A percentile compares a stretch with the other conserved stretches of the same genome.
Evolutionary conservation across 2,888 invertebrate species (phyloP).

Genomic region (Tuta absoluta): DNA sequence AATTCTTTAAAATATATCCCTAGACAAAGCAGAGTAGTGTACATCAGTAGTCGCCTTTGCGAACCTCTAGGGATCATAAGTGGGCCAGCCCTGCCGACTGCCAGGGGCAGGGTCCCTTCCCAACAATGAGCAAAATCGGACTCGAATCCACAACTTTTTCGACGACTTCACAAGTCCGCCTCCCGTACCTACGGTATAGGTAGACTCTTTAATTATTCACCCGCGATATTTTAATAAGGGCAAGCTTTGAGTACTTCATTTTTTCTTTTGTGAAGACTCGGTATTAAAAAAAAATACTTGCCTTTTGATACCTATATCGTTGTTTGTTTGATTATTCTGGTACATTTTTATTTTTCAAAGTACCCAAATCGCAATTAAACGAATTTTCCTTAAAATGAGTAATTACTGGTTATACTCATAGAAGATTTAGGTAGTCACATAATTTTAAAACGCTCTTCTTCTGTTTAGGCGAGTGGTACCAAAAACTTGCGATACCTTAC

Average conservation of each 20-base stretch:
- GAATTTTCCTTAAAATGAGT: too few relatives aligned
- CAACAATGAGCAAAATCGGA: constrained; percentile 5
- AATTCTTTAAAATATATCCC: too few relatives aligned
- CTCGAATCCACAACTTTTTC: not conserved
- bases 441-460: too few relatives aligned
- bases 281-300: too few relatives aligned
- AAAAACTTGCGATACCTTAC: too few relatives aligned
- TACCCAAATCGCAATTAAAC: too few relatives aligned
- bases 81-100: not conserved
- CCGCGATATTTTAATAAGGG: not conserved
- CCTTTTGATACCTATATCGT: too few relatives aligned
- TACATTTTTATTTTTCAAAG: too few relatives aligned
- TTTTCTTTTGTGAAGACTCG: not conserved
- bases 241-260: not conserved
- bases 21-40: not conserved
- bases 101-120: constrained; percentile 5
- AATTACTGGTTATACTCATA: too few relatives aligned
- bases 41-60: not conserved
- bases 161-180: not conserved
- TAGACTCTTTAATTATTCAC: constrained; percentile 5
- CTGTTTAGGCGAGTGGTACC: too few relatives aligned
- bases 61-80: not conserved
- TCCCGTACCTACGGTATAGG: not conserved
- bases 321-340: too few relatives aligned
- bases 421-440: too few relatives aligned